Evolutionary conservation across 2,797 vertebrate genomes (phyloP).

Genomic region (Pantherophis vulpinus): DNA sequence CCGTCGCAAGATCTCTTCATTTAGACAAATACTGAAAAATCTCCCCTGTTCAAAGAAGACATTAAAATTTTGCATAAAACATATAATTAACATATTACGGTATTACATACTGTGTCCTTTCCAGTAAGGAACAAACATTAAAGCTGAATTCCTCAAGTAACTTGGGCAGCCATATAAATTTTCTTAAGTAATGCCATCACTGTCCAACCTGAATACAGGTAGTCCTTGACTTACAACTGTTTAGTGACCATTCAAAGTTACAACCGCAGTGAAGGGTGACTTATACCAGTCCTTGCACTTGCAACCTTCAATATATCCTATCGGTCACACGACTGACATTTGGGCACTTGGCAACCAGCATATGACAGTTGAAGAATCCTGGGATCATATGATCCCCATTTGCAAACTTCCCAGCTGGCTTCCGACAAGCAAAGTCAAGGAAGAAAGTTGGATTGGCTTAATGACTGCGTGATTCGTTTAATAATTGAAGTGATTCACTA

Average conservation of each 20-base stretch:
- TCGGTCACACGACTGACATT: background rate
- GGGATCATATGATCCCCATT: background rate
- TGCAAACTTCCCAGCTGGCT: background rate
- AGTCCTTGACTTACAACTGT: background rate
- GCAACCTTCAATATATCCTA: background rate
- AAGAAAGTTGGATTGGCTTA: background rate
- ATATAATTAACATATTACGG: background rate
- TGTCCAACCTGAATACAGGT: background rate
- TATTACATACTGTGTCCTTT: background rate
- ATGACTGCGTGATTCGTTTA: background rate
- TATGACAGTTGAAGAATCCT: background rate
- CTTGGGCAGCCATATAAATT: background rate
- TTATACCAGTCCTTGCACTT: background rate
- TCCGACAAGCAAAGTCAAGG: background rate
- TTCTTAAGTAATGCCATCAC: background rate
- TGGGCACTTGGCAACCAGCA: background rate
- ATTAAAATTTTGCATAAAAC: background rate
- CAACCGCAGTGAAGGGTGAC: background rate
- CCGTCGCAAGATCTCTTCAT: conserved; percentile 83
- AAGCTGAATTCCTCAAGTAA: background rate
- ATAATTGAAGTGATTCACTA: background rate
- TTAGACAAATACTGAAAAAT: conserved; percentile 78
- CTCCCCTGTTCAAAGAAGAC: conserved; percentile 68
- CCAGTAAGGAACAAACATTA: background rate
- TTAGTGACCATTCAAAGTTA: background rate